Evolutionary conservation across 2,888 invertebrate species (phyloP), one percentile per base, ranked within the genome.

Genomic region (Perizoma affinitatum): DNA sequence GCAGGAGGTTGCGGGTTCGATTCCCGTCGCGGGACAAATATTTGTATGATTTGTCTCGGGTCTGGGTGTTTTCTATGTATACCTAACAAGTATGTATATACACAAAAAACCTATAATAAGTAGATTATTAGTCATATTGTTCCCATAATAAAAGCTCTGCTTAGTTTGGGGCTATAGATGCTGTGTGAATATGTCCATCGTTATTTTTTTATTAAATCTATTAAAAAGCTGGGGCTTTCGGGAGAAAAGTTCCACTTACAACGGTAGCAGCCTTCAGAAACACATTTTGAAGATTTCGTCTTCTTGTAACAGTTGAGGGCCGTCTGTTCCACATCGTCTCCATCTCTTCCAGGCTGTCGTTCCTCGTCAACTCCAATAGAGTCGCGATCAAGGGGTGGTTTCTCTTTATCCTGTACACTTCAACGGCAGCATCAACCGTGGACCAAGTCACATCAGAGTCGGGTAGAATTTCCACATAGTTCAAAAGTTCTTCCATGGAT

Each of bases 391-490:
- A 57, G 0, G 83, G 78, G 58, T 70, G 69, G 46, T 68, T 71
- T 1, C 49, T 49, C 54, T 81, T 83, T 5, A 83, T 73, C 47
- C 79, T 73, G 66, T 90, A 90, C 54, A 88, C 70, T 58, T 90
- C 89, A 6, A 80, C 64, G 43, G 84, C 61, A 4, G 22, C 58
- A 42, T 83, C 79, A 0, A 62, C n/a, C 0, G 84, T 65, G 0
- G 75, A 71, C 79, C 83, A 83, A 7, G 77, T 78, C 35, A 88
- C 86, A 60, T 90, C 90, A 0, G 84, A 79, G 51, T 90, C 89
- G 0, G 90, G 90, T 0, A 89, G 68, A 6, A 89, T 71, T 22
- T 66, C 68, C n/a, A 73, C 54, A 9, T 68, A 62, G 0, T 61
- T 63, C 10, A 89, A 68, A 2, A 68, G 50, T 0, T 62, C 58